These are phyloP conservation scores for Podabrus alpinus DNA, from an alignment of 2,888 invertebrate genomes.

Conservation along the genomic window DNA sequence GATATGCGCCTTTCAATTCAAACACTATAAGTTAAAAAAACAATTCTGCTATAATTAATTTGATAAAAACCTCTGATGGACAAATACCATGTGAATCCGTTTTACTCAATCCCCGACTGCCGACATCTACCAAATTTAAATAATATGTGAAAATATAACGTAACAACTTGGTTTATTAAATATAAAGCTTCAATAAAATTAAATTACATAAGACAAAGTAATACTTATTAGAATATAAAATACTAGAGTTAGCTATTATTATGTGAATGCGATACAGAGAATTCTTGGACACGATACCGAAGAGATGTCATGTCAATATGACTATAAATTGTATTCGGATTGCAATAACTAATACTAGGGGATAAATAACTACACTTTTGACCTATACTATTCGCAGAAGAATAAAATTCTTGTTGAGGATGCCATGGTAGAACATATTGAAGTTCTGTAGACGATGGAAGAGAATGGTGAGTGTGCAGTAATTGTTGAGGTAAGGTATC, in stretches of 20 bases:
- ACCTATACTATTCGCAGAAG: conserved; percentile 37
- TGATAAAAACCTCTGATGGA: too few species aligned
- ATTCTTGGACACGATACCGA: conserved; percentile 50
- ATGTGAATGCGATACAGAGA: conserved; percentile 42
- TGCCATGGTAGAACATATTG: conserved; percentile 56
- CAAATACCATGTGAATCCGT: too few species aligned
- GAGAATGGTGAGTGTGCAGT: conserved; percentile 42
- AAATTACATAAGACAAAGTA: too few species aligned
- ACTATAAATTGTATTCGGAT: conserved; percentile 45
- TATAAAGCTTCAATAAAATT: too few species aligned
- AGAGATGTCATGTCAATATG: conserved; percentile 47
- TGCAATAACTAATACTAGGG: conserved; percentile 48
- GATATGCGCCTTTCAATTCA: too few species aligned
- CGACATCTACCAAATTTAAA: too few species aligned
- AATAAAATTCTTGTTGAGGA: conserved; percentile 47
- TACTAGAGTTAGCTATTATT: not conserved
- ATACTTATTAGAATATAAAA: too few species aligned
- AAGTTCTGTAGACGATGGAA: conserved; percentile 42
- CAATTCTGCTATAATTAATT: too few species aligned
- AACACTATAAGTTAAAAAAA: too few species aligned
- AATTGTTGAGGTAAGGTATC: conserved; percentile 36
- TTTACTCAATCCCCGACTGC: too few species aligned
- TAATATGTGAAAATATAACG: too few species aligned
- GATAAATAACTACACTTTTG: conserved; percentile 49
- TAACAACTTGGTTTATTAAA: too few species aligned